Base-by-base conservation (phyloP, 2,888 invertebrate species). In the Anoncus sp. region DNA sequence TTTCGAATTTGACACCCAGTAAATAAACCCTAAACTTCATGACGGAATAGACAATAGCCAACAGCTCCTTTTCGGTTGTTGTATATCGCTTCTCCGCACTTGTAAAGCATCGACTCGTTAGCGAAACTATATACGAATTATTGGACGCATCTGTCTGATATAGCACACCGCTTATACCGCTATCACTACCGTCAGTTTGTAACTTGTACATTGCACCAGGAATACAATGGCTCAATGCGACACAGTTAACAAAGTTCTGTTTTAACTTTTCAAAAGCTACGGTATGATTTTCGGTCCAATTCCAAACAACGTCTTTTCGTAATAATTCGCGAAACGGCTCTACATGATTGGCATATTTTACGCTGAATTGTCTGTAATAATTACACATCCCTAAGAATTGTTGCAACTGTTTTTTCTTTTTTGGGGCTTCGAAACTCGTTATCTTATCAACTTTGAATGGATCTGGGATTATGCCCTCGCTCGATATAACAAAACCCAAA, bases 31-130 rank as follows among this genome's bases (percentile, higher is more conserved):
- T 49, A 43, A 59, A 71, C 47, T 76, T 76, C 2, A 1, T 49
- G 4, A 73, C 18, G 0, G 57, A 4, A 14, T 73, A 78, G 81
- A 87, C 55, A 82, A 85, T 27, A 31, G 75, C 16, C 80, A 7
- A 79, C 51, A 43, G 47, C n/a, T 71, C 71, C 12, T 63, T 71
- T 12, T 69, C 67, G 1, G 67, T 67, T n/a, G 67, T 67, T 12
- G 55, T 57, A 47, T 57, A 67, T 20, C 43, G 16, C 1, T 27
- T 43, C 31, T 71, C 70, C 0, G 70, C 70, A 6, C 77, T 0
- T 22, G 35, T 27, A 79, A 79, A 31, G n/a, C 77, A 77, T 27
- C 82, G 75, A 53, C 85, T 86, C 16, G 78, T 78, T 49, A 85
- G 80, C 0, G 81, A 80, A 16, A 85, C 80, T 1, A 84, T 63